A percentile compares a stretch with the other conserved stretches of the same genome.
These are phyloP conservation scores for Onychomys arenicola DNA, from an alignment of 2,797 vertebrate genomes.

Conservation along the genomic window DNA sequence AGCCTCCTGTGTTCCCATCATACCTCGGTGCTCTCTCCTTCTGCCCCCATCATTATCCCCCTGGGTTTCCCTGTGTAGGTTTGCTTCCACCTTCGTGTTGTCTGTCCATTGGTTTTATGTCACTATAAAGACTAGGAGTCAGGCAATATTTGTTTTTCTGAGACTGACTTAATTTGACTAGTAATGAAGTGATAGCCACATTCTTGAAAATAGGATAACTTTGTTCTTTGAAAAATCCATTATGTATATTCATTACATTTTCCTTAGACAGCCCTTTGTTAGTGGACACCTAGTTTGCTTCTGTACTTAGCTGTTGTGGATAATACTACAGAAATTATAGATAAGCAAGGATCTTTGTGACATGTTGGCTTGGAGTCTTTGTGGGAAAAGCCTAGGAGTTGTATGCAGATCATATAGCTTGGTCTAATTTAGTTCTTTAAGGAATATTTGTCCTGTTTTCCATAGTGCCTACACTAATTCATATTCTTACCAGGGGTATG, in stretches of 20 bases:
- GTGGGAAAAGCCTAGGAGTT: background rate
- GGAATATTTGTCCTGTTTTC: background rate
- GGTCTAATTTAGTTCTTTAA: background rate
- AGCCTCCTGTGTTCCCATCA: background rate
- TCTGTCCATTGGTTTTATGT: background rate
- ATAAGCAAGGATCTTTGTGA: background rate
- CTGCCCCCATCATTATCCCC: background rate
- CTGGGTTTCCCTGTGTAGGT: background rate
- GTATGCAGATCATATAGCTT: background rate
- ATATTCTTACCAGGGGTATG: background rate
- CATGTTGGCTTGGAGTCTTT: background rate
- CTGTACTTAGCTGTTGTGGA: background rate
- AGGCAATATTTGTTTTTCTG: background rate
- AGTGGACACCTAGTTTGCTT: background rate
- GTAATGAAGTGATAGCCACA: background rate
- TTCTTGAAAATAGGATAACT: background rate
- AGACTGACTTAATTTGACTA: background rate
- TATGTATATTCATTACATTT: background rate
- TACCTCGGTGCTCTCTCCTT: background rate
- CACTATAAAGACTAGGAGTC: background rate
- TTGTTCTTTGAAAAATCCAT: background rate
- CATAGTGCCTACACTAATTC: background rate
- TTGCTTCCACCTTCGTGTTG: too few relatives aligned
- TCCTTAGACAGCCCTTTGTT: background rate
- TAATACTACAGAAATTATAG: background rate